Conservation (phyloP, 2,888 invertebrate genomes). For the Eucera pruinosa region DNA sequence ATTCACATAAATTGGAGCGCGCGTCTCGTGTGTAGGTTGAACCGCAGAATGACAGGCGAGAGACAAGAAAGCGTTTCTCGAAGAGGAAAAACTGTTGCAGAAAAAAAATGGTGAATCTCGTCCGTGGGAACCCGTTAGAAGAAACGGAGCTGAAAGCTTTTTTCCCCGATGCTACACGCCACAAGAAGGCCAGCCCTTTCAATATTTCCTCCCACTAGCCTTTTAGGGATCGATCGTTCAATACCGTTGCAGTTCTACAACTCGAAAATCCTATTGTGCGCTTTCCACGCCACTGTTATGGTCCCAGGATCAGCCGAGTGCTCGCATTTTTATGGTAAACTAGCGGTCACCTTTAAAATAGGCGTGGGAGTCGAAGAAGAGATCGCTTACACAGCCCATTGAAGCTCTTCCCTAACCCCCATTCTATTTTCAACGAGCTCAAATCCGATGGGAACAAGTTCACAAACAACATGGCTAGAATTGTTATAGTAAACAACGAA, state of each 20-base stretch:
- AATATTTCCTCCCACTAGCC: conserved; percentile 73
- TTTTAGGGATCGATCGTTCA: conserved; percentile 79
- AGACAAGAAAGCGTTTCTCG: background rate
- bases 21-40: too few species aligned
- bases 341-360: conserved; percentile 78
- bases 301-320: conserved; percentile 68
- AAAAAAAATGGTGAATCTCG: conserved; percentile 18
- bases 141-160: conserved; percentile 51
- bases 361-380: conserved; percentile 81
- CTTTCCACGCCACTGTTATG: conserved; percentile 53
- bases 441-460: conserved; percentile 10
- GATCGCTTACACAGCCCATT: conserved; percentile 73
- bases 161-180: conserved; percentile 59
- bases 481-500: too few species aligned
- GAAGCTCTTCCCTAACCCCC: conserved; percentile 1
- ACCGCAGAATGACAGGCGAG: too few species aligned
- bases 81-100: background rate
- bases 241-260: conserved; percentile 73
- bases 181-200: conserved; percentile 63
- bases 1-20: conserved; percentile 5
- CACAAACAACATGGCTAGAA: background rate
- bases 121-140: conserved; percentile 77
- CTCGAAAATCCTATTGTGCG: conserved; percentile 67
- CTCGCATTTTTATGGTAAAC: conserved; percentile 79
- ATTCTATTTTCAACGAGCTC: background rate